Evolutionary conservation across 2,888 invertebrate species (phyloP), one percentile per base, ranked within the genome.

Genomic region (Amphipyra tragopoginis): DNA sequence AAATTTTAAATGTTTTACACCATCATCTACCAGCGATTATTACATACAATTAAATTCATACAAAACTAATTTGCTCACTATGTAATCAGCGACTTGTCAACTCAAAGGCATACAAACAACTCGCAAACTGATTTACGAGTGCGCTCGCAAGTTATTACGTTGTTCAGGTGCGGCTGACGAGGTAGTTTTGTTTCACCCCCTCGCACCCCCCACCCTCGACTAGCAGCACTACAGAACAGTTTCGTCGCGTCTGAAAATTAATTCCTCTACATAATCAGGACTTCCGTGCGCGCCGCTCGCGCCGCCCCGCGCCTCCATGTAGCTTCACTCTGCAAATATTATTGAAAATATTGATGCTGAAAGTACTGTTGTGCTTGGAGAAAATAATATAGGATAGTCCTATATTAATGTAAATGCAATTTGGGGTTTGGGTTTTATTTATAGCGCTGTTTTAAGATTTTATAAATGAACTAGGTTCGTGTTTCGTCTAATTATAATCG

Each of bases 181-280:
- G 83, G 91, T 89, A 90, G 92, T 90, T 90, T 91, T 90, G 89
- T 90, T 87, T 87, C 90, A 87, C 65, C 69, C 73, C 69, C 73
- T 71, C 69, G 75, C 72, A 70, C 62, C 64, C 58, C 57, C 66
- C 62, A 65, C 57, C 67, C 62, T 47, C 75, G 72, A 65, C 80
- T 77, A 73, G 73, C 80, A 78, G 76, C 85, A 86, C 88, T 86
- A 87, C 89, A 86, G 87, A 85, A 84, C 88, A 90, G 93, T 92
- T 92, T 93, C 91, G 92, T 92, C 92, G 93, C 92, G 91, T 86
- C 92, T 91, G 93, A 90, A 93, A 94, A 95, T 95, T 95, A 95
- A 95, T 94, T 95, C 93, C 93, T 94, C 93, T 93, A 94, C 93
- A 90, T 94, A 95, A 95, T 95, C 93, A 94, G 87, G 92, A 94